These are phyloP conservation scores for Chaetophractus vellerosus DNA, from an alignment of 2,797 vertebrate genomes.

Conservation along the genomic window DNA sequence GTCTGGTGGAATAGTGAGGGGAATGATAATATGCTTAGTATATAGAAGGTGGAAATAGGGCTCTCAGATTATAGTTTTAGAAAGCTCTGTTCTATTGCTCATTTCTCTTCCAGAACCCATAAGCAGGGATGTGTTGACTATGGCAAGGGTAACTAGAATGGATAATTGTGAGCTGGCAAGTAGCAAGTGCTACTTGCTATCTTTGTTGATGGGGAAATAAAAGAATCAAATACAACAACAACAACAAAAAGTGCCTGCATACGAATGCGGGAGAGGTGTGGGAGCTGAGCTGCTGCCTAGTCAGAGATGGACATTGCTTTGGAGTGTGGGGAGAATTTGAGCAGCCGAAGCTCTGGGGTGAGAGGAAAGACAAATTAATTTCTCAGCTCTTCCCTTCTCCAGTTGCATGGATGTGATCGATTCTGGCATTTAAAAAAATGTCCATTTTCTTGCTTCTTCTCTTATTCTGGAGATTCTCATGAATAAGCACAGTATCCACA, in stretches of 20 bases:
- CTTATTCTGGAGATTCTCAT: not conserved
- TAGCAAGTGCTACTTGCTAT: not conserved
- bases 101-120: slow-evolving; percentile 16
- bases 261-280: not conserved
- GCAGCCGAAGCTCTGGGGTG: not conserved
- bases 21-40: not conserved
- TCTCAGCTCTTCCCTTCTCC: not conserved
- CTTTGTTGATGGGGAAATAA: slow-evolving; percentile 59
- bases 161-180: not conserved
- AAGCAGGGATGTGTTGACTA: slow-evolving; percentile 24
- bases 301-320: not conserved
- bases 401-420: not conserved
- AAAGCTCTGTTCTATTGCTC: not conserved
- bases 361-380: not conserved
- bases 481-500: not conserved
- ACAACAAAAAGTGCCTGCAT: not conserved
- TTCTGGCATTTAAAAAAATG: not conserved
- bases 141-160: slow-evolving; percentile 27
- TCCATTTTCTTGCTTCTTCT: not conserved
- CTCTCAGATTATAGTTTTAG: slow-evolving; percentile 31
- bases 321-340: not conserved
- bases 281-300: not conserved
- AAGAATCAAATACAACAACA: not conserved
- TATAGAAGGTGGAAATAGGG: not conserved
- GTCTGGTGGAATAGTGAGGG: slow-evolving; percentile 17